Percentiles rank a stretch among this genome's conserved stretches.
These are phyloP conservation scores for Synanthedon vespiformis DNA, from an alignment of 2,888 invertebrate genomes.

Conservation along the genomic window DNA sequence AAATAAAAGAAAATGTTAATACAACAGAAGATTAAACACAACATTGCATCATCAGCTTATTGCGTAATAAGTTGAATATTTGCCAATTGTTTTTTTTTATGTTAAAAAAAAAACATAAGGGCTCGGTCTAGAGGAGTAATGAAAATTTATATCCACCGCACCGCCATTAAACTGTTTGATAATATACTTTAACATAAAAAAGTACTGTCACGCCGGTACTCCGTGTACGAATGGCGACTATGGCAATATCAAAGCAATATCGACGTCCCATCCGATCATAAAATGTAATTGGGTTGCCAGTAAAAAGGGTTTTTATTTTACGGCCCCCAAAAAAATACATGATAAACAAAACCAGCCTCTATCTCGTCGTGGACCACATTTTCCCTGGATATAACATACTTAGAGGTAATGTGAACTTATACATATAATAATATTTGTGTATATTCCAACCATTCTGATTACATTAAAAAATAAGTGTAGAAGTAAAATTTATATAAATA, in stretches of 20 bases:
- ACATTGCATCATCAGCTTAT: no score
- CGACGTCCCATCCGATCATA: slow-evolving; percentile 55
- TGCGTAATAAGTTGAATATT: background rate
- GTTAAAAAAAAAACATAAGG: background rate
- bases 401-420: no score
- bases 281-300: slow-evolving; percentile 66
- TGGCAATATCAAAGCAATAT: slow-evolving; percentile 51
- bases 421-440: no score
- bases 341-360: slow-evolving; percentile 52
- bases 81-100: background rate
- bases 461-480: no score
- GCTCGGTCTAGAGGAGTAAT: slow-evolving; percentile 12
- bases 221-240: slow-evolving; percentile 39
- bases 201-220: slow-evolving; percentile 20
- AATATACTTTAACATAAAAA: slow-evolving; percentile 10
- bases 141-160: slow-evolving; percentile 24
- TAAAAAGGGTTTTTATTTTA: slow-evolving; percentile 67
- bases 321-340: slow-evolving; percentile 51
- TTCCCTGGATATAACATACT: background rate
- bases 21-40: no score
- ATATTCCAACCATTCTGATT: no score
- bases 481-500: no score
- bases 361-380: slow-evolving; percentile 18
- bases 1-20: no score
- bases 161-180: slow-evolving; percentile 8